Evolutionary conservation across 1,140 invertebrate species (phyloP), one percentile per base, ranked within the genome.

Genomic region (Panonychus citri): DNA sequence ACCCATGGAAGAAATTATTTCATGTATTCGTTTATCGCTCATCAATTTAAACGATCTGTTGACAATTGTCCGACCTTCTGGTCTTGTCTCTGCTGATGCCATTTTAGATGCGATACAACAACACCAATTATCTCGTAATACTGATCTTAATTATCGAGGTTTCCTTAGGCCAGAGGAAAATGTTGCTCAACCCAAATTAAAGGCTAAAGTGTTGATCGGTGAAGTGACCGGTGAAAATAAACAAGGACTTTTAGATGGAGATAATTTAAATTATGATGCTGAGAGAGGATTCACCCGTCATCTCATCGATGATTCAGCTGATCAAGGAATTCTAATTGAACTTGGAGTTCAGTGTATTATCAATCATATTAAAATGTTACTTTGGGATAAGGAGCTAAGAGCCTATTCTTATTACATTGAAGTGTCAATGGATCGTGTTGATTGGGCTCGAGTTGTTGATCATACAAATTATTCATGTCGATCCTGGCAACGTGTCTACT

Each of bases 391-490:
- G 63, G 91, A 96, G 70, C 76, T 79, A 65, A 80, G 89, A 58
- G 89, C 88, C 2, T 96, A 96, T 73, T 91, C 88, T 0, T 98
- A 97, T 70, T 95, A 81, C 65, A 80, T 98, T 58, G 90, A 97
- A 70, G 83, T 94, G 13, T 95, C 88, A 1, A 85, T 94, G 72
- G 86, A 97, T 76, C 81, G 87, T 69, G 83, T 85, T 69, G 83
- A 94, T 69, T 98, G 93, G 89, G 77, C 85, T 54, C 77, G 81
- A 57, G 81, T 97, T 30, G 77, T 94, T 46, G 89, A 98, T 72
- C 82, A 98, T 70, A 81, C 82, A 53, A 73, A 79, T 53, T 94
- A 84, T 71, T 80, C 82, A 67, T 97, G 94, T 65, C 78, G 93
- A 54, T 94, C 89, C 19, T 95, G 88, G 86, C 94, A 98, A 73